Base-by-base conservation (phyloP, 2,888 invertebrate species). In the Machimus atricapillus region DNA sequence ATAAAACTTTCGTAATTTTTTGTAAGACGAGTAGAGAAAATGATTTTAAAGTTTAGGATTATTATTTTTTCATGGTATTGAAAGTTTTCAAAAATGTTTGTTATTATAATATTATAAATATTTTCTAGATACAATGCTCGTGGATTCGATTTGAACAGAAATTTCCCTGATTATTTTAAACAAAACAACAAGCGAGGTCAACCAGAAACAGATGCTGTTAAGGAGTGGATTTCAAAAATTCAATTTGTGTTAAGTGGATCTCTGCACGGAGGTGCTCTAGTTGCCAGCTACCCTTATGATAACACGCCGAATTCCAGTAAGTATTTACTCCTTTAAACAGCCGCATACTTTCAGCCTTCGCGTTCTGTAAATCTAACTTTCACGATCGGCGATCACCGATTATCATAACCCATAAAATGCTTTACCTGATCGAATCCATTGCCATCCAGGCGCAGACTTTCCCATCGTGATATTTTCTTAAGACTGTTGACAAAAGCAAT, bases 131-230 rank as follows among this genome's bases (percentile, higher is more conserved):
- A 97, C 92, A 98, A 98, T 92, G 96, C 97, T 0, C 95, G 96
- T 58, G 97, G 97, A 7, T 97, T 96, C 91, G 98, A 99, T 91
- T 93, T 99, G 90, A 99, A 99, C 93, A 95, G 99, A 87, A 98
- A 99, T 93, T 99, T 99, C 93, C 98, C 98, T 0, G 98, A 98
- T 93, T 97, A 96, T 92, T 98, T 98, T 93, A 97, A 97, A 91
- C 95, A 96, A 90, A 97, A 97, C 92, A 96, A 96, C 89, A 97
- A 96, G 90, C 95, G 96, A 90, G 96, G 95, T 0, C 98, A 98
- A 91, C 97, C 98, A n/a, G 99, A 99, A 93, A 98, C 98, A 0
- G 96, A 96, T 90, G 97, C 98, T 0, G 96, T 98, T 6, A 97
- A 98, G 91, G 96, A 97, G 90, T 99, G 98, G 98, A 95, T 98